phyloP scores from a whole-genome alignment of 2,888 invertebrate genomes.

The Drosophila recens region DNA sequence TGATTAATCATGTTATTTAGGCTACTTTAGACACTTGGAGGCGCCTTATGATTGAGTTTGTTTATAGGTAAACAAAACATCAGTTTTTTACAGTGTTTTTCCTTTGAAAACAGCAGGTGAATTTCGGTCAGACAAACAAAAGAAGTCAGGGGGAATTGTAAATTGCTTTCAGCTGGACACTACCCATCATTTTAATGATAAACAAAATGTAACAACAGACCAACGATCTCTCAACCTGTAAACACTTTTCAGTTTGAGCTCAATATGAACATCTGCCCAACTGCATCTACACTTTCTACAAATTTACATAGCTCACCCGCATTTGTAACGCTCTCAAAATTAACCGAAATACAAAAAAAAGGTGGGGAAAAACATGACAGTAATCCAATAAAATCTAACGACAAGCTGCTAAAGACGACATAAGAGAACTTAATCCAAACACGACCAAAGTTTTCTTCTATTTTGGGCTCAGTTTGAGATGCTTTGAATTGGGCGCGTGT shows the following conservation, averaged over 20 bases:
- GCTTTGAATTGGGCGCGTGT: background rate
- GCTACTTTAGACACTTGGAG: constrained; percentile 6
- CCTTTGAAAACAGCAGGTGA: constrained; percentile 39
- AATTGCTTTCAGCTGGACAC: constrained; percentile 39
- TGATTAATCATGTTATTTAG: constrained; percentile 35
- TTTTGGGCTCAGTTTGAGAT: background rate
- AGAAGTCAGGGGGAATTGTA: constrained; percentile 6
- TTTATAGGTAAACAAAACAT: constrained; percentile 46
- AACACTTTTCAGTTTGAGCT: constrained; percentile 11
- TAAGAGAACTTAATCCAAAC: constrained; percentile 7
- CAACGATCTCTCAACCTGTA: constrained; percentile 8
- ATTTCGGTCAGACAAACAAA: constrained; percentile 35
- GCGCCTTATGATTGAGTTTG: constrained; percentile 44
- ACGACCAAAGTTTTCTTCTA: background rate
- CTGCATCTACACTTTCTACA: constrained; percentile 30
- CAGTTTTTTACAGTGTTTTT: constrained; percentile 19
- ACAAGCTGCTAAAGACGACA: constrained; percentile 17
- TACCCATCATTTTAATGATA: constrained; percentile 34
- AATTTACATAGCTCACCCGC: constrained; percentile 36
- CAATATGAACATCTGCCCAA: constrained; percentile 4
- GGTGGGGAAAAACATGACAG: constrained; percentile 8
- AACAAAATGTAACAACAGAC: constrained; percentile 32
- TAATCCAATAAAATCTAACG: constrained; percentile 29
- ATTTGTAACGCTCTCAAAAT: constrained; percentile 22
- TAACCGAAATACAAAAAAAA: background rate